Base-by-base conservation (phyloP, 2,888 invertebrate species). In the Periphyllus acericola region DNA sequence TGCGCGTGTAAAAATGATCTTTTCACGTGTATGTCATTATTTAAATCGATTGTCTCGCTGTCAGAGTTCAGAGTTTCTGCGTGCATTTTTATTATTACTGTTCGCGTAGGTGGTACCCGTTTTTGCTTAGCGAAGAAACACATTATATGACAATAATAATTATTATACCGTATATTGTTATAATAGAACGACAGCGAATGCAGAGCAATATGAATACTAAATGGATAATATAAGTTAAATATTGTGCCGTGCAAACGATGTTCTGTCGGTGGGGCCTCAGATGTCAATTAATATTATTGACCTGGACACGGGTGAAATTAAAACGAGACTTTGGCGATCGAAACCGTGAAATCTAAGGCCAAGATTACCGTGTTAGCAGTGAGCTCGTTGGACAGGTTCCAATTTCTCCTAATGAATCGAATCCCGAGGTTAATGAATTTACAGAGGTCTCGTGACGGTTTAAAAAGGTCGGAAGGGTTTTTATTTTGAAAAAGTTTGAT, bases 381-480 rank as follows among this genome's bases (percentile, higher is more conserved):
- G 25, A 76, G 76, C 60, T 76, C 32, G 84, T 66, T 66, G 84
- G 76, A 66, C 84, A 25, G 66, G 40, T 76, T 75, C 76, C 84
- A 78, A 68, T 85, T 78, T 85, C 76, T 78, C 78, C 34, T 60
- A 83, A 83, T 60, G 55, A 83, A 83, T 75, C 40, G 25, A 83
- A 75, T 75, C 21, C 60, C 8, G 11, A 19, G 8, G 66, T 60
- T 80, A 60, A 80, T 60, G 40, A n/a, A 21, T 25, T 60, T 25
- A 8, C 21, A 19, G 19, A 74, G 36, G 25, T 60, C 21, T 14
- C 4, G 4, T 29, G 29, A 60, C 21, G 75, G 60, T 75, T 75
- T 55, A 60, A 29, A 36, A 75, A 83, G 40, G 36, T 66, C 75
- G 60, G n/a, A 36, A 60, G 52, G 6, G 74, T 25, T 34, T 72